phyloP scores from a whole-genome alignment of 35 echinoderm and acorn worm species.

The Heliocidaris erythrogramma region DNA sequence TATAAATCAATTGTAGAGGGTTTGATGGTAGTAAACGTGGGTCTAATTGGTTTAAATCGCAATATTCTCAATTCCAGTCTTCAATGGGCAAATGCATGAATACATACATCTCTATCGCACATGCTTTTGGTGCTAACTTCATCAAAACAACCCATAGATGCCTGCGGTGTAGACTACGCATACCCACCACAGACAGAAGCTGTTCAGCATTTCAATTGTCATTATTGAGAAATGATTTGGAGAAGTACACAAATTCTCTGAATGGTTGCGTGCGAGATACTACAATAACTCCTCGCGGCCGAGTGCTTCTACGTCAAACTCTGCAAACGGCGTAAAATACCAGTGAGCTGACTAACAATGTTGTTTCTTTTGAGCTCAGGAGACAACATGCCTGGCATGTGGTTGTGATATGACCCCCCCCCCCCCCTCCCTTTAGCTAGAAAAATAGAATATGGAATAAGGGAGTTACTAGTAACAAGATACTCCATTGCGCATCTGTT shows the following conservation, averaged over 20 bases:
- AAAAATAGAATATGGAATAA: not conserved
- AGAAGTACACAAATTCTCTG: not conserved
- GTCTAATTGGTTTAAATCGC: too few relatives aligned
- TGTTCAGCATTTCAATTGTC: not conserved
- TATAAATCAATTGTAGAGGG: too few relatives aligned
- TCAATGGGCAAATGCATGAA: too few relatives aligned
- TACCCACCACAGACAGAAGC: not conserved
- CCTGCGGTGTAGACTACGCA: too few relatives aligned
- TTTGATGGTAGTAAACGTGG: too few relatives aligned
- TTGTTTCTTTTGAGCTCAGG: not conserved
- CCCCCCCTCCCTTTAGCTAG: not conserved
- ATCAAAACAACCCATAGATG: too few relatives aligned
- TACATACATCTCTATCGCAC: too few relatives aligned
- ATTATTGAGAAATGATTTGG: not conserved
- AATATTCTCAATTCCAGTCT: too few relatives aligned
- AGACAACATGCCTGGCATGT: too few relatives aligned
- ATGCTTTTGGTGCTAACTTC: too few relatives aligned
- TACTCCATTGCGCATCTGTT: not conserved
- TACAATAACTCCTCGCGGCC: not conserved
- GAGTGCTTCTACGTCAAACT: not conserved
- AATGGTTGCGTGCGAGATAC: not conserved
- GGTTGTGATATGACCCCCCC: too few relatives aligned
- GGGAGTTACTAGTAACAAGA: not conserved
- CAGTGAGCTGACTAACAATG: not conserved
- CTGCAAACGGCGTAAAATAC: not conserved